Percentiles rank a stretch among this genome's conserved stretches.
Conservation (phyloP, 1,140 invertebrate species). For the Nixonia krombeini region DNA sequence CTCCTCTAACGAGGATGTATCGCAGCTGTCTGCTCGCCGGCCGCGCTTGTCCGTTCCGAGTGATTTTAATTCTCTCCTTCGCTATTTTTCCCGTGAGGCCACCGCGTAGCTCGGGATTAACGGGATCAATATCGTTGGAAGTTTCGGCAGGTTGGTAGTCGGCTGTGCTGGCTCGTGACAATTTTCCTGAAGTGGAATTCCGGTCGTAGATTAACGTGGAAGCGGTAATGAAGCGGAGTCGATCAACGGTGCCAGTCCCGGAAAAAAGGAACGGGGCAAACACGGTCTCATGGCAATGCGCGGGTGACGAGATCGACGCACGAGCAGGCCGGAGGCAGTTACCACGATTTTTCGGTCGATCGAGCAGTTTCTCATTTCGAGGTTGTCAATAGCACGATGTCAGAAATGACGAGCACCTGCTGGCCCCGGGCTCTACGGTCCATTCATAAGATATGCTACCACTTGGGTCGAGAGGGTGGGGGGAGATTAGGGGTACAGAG, state of each 20-base stretch:
- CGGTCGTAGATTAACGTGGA: too few relatives aligned
- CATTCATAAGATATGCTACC: conserved; percentile 10
- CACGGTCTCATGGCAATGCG: too few relatives aligned
- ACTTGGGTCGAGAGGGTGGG: not conserved
- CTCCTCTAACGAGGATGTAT: conserved; percentile 31
- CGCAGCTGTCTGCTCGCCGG: conserved; percentile 14
- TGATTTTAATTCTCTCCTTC: conserved; percentile 23
- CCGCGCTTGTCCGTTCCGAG: conserved; percentile 12
- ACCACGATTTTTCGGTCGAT: conserved; percentile 33
- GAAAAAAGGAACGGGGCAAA: too few relatives aligned
- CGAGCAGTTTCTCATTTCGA: conserved; percentile 41
- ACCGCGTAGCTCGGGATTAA: not conserved
- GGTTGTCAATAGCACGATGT: conserved; percentile 45
- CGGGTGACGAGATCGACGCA: too few relatives aligned
- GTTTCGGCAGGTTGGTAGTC: too few relatives aligned
- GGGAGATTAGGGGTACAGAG: not conserved
- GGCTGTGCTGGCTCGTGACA: not conserved
- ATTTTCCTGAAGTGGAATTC: too few relatives aligned
- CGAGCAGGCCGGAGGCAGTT: conserved; percentile 15
- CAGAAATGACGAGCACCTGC: conserved; percentile 39
- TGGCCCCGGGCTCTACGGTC: conserved; percentile 22
- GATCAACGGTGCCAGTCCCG: too few relatives aligned
- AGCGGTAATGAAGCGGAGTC: too few relatives aligned
- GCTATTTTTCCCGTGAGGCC: not conserved
- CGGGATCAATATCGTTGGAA: not conserved